These are phyloP conservation scores for Aulostomus chinensis DNA, from an alignment of 2,797 vertebrate genomes.

Conservation along the genomic window DNA sequence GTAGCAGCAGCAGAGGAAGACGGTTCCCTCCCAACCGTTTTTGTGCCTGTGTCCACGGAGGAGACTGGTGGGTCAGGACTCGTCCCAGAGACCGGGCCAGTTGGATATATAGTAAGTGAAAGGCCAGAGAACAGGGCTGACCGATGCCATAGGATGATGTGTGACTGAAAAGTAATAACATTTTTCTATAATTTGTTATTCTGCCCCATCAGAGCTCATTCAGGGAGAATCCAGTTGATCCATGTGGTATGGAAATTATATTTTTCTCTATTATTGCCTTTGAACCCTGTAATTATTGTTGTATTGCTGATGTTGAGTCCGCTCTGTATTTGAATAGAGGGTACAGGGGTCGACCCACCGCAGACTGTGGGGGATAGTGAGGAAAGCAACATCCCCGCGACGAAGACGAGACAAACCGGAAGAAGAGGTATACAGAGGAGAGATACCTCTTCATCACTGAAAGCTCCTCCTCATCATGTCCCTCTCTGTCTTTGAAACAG, in stretches of 20 bases:
- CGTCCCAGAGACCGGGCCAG: background rate
- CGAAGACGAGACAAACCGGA: conserved; percentile 25
- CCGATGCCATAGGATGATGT: too few species aligned
- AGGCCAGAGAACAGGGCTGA: background rate
- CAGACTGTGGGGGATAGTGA: background rate
- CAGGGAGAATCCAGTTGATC: conserved; percentile 13
- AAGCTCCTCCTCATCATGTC: background rate
- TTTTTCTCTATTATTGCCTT: background rate
- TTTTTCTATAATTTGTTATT: background rate
- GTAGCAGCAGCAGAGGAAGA: conserved; percentile 1
- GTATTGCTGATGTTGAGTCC: background rate
- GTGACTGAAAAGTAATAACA: background rate
- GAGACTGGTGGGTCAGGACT: background rate
- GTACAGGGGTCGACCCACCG: conserved; percentile 43
- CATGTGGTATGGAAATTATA: conserved; percentile 43
- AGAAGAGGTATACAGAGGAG: conserved; percentile 48
- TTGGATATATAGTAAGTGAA: conserved; percentile 21
- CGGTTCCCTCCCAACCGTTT: background rate
- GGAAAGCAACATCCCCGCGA: conserved; percentile 1
- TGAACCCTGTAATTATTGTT: background rate
- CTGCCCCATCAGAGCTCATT: conserved; percentile 19
- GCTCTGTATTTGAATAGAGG: conserved; percentile 38
- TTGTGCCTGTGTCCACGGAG: conserved; percentile 11
- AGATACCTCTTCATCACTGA: background rate
- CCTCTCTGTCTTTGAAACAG: conserved; percentile 34